These are phyloP conservation scores for Rhinolophus ferrumequinum DNA, from an alignment of 2,113 vertebrate genomes.

Conservation along the genomic window DNA sequence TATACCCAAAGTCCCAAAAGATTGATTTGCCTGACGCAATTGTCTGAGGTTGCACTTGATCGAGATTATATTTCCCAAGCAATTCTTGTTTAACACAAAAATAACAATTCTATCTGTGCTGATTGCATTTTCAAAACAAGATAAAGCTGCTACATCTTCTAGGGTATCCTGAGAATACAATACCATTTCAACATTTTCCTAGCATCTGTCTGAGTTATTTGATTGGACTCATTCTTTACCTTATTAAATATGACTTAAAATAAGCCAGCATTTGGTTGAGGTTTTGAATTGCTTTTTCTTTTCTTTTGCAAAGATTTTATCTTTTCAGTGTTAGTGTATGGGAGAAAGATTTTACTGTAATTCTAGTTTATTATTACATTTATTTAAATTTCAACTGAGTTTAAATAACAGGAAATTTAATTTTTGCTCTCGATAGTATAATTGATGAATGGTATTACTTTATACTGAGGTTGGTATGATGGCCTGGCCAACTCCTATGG, in stretches of 20 bases:
- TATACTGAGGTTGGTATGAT: not conserved
- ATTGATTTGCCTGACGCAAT: not conserved
- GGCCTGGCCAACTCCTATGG: not conserved
- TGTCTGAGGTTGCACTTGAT: not conserved
- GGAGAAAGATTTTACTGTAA: slow-evolving; percentile 2
- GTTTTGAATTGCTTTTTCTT: slow-evolving; percentile 6
- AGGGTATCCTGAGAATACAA: not conserved
- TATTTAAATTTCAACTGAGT: slow-evolving; percentile 51
- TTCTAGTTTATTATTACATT: not conserved
- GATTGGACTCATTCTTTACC: not conserved
- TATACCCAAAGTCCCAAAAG: not conserved
- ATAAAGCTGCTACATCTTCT: not conserved
- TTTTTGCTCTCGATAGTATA: not conserved
- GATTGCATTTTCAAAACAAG: not conserved
- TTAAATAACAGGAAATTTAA: slow-evolving; percentile 52
- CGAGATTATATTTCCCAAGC: not conserved
- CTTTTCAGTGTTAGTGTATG: not conserved
- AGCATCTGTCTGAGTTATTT: not conserved
- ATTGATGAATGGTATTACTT: not conserved
- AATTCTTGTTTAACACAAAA: not conserved
- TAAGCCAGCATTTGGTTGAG: not conserved
- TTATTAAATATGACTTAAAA: not conserved
- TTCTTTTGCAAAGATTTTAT: slow-evolving; percentile 29
- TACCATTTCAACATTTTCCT: not conserved
- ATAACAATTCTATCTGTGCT: not conserved